phyloP scores from a whole-genome alignment of 2,113 vertebrate genomes.

The Bothrops jararaca region DNA sequence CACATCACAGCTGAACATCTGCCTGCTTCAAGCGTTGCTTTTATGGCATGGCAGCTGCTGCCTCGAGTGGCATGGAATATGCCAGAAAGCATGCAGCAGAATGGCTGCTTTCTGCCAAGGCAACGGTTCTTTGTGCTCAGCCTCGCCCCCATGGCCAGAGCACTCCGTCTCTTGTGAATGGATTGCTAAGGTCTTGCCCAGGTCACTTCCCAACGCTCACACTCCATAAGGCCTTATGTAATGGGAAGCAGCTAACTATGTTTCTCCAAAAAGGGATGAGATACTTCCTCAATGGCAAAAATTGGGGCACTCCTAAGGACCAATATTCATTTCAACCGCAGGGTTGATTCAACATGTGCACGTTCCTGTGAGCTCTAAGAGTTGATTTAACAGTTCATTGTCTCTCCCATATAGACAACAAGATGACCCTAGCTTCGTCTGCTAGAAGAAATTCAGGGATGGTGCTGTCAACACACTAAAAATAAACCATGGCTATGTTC shows the following conservation, averaged over 20 bases:
- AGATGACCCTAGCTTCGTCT: background rate
- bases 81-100: background rate
- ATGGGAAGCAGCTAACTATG: background rate
- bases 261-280: background rate
- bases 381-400: background rate
- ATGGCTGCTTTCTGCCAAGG: background rate
- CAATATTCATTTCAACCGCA: background rate
- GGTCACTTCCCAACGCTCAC: background rate
- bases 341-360: background rate
- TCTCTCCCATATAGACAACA: background rate
- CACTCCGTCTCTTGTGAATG: background rate
- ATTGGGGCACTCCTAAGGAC: background rate
- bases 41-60: slow-evolving; percentile 13
- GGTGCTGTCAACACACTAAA: background rate
- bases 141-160: background rate
- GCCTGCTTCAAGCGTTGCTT: background rate
- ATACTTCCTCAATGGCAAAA: background rate
- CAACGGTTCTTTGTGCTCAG: background rate
- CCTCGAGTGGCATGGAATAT: background rate
- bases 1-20: background rate
- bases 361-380: background rate
- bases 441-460: background rate
- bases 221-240: background rate
- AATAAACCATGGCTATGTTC: background rate
- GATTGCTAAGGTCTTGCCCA: background rate